phyloP scores from a whole-genome alignment of 2,797 vertebrate species.

The Macroramphosus scolopax region DNA sequence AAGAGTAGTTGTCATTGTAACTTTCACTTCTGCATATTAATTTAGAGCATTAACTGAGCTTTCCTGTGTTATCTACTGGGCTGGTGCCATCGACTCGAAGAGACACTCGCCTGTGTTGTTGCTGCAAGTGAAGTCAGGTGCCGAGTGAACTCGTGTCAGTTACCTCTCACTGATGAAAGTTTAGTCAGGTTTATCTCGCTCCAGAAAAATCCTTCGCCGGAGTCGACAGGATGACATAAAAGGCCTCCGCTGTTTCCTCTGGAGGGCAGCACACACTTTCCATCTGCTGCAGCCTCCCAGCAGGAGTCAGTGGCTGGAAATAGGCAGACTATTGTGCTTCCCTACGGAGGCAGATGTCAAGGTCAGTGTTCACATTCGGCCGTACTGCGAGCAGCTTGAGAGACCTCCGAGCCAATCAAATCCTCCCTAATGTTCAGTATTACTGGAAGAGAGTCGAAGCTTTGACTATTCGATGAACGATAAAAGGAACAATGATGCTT shows the following conservation, averaged over 20 bases:
- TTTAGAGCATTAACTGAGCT: too few species aligned
- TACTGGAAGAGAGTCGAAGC: too few species aligned
- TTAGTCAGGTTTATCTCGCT: conserved; percentile 34
- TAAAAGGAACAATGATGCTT: conserved; percentile 1
- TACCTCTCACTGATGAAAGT: too few species aligned
- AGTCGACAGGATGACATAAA: conserved; percentile 41
- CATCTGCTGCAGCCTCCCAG: conserved; percentile 45
- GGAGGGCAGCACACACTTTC: conserved; percentile 52
- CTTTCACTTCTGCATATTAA: too few species aligned
- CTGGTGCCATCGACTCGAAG: too few species aligned
- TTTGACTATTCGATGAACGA: too few species aligned
- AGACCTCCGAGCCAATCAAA: conserved; percentile 4
- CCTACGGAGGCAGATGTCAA: conserved; percentile 50
- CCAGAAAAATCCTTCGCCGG: conserved; percentile 27
- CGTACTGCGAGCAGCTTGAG: conserved; percentile 41
- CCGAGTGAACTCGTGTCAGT: too few species aligned
- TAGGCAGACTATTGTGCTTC: conserved; percentile 53
- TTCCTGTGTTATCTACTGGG: too few species aligned
- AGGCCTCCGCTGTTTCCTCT: conserved; percentile 45
- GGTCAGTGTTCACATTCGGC: conserved; percentile 51
- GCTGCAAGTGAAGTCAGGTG: too few species aligned
- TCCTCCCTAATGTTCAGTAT: background rate
- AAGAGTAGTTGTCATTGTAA: background rate
- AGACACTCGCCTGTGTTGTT: too few species aligned
- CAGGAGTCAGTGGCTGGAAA: conserved; percentile 60